Evolutionary conservation across 2,888 invertebrate genomes (phyloP), one percentile per base, ranked within the genome.

Genomic region (Stenurella melanura): DNA sequence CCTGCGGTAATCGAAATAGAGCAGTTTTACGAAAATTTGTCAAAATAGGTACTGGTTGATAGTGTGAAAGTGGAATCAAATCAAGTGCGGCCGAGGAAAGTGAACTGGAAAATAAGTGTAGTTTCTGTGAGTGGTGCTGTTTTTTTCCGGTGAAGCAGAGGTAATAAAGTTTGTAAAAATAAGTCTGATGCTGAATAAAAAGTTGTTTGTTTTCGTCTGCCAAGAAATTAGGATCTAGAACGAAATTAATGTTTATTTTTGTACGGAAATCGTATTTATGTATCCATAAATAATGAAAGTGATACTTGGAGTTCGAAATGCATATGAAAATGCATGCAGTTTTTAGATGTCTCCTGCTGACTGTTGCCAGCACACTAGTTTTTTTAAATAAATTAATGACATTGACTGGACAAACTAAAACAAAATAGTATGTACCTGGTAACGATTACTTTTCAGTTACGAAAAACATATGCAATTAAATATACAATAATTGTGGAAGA

Each of bases 1-100:
- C 85, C 76, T 73, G 73, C 38, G n/a, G 18, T 61, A 18, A 19
- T 42, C 15, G 12, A 70, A 60, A 70, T 70, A n/a, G 68, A 58
- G 54, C 76, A 68, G 18, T 50, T 67, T 76, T 72, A 61, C 42
- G 60, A 76, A 73, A 73, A 73, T 73, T 57, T 63, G 50, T 50
- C 57, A 64, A 38, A 61, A 76, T 61, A 26, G 21, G 21, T 26
- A 61, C 34, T 21, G 6, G n/a, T 30, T 57, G 56, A 67, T 12
- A 54, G 34, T 54, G 69, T 26, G 63, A 64, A 19, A 64, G 64
- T 64, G 58, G 58, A 74, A 74, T 57, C 30, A 21, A 56, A 38
- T 42, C 54, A 57, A 60, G 71, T 61, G 50, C 67, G 66, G 19
- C 10, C 17, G 26, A 69, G 54, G 61, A 74, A 75, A 60, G 50